Conservation (phyloP, 2,113 vertebrate genomes). For the Bungarus multicinctus region DNA sequence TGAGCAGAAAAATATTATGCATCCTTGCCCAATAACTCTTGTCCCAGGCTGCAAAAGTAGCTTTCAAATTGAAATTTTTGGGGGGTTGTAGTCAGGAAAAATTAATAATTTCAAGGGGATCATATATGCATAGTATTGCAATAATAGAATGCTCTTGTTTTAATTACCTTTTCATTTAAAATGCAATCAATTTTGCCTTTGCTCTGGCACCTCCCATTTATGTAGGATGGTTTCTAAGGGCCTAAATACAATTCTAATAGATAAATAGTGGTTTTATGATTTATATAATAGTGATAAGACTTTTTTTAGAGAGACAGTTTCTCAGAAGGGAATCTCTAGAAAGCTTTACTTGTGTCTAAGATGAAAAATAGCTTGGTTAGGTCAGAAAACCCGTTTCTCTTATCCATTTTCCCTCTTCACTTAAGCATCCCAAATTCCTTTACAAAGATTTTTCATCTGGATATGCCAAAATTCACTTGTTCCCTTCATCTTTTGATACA, state of each 20-base stretch:
- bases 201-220: neutral
- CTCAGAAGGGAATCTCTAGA: neutral
- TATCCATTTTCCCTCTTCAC: conserved; percentile 35
- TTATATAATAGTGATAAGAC: neutral
- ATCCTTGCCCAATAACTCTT: neutral
- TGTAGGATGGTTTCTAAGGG: neutral
- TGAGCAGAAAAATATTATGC: neutral
- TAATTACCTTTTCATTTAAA: neutral
- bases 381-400: conserved; percentile 20
- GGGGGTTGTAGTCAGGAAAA: neutral
- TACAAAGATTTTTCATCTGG: conserved; percentile 10
- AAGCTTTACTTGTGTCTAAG: neutral
- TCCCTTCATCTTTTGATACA: conserved; percentile 25
- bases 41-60: neutral
- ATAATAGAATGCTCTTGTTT: neutral
- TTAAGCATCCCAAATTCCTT: conserved; percentile 9
- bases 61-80: neutral
- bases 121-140: neutral
- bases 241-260: neutral
- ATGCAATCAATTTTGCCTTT: neutral
- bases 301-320: conserved; percentile 27
- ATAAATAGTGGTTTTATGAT: neutral
- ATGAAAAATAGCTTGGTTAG: neutral
- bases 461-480: conserved; percentile 1
- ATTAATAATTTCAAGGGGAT: neutral